phyloP scores from a whole-genome alignment of 2,797 vertebrate genomes.

The Cephalopachus bancanus region DNA sequence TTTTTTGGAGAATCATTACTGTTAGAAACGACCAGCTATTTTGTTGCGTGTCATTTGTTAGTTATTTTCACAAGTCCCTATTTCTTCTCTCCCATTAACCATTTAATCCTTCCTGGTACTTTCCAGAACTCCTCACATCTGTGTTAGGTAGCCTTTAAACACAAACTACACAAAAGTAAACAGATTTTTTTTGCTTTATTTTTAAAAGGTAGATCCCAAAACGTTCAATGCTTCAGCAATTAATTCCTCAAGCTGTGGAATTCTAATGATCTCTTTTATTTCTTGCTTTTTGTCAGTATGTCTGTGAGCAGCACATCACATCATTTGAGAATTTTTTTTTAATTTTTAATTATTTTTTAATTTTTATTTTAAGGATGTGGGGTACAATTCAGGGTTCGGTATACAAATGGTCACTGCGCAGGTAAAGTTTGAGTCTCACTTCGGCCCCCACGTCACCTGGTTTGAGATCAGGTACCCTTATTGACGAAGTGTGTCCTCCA shows the following conservation, averaged over 20 bases:
- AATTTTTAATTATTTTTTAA: too few relatives aligned
- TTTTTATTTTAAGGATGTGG: too few relatives aligned
- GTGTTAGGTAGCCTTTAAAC: background rate
- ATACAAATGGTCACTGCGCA: too few relatives aligned
- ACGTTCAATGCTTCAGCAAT: background rate
- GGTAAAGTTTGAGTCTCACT: too few relatives aligned
- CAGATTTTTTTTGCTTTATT: too few relatives aligned
- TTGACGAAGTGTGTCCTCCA: too few relatives aligned
- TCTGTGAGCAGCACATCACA: accelerated
- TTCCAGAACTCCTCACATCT: background rate
- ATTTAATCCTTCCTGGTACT: background rate
- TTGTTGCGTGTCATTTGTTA: background rate
- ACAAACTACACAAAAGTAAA: background rate
- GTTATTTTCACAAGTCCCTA: background rate
- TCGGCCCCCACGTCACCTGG: too few relatives aligned
- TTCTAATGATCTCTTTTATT: background rate
- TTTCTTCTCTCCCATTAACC: background rate
- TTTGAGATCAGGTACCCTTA: too few relatives aligned
- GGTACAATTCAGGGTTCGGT: too few relatives aligned
- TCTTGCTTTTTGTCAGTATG: background rate
- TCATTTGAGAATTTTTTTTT: too few relatives aligned
- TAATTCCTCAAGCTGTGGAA: background rate
- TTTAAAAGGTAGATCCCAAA: background rate
- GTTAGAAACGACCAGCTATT: background rate
- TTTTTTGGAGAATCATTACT: background rate